These are phyloP conservation scores for Avahi laniger DNA, from an alignment of 2,797 vertebrate species.

Conservation along the genomic window DNA sequence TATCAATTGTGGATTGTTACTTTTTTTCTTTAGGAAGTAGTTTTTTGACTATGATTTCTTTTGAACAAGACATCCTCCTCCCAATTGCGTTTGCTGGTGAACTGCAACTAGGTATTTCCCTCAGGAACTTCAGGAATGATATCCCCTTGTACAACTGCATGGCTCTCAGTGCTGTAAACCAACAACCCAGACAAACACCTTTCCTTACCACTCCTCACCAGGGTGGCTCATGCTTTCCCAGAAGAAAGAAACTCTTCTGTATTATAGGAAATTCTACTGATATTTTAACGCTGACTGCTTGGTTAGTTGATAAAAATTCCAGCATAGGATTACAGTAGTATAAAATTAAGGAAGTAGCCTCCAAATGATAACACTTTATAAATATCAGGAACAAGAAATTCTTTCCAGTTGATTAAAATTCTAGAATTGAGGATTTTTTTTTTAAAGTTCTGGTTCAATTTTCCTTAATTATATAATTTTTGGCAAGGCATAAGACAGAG, in stretches of 20 bases:
- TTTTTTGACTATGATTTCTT: conserved; percentile 1
- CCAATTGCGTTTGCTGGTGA: not conserved
- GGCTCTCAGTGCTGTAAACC: not conserved
- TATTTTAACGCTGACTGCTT: not conserved
- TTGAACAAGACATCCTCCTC: not conserved
- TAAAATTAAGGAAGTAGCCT: not conserved
- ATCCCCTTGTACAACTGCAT: not conserved
- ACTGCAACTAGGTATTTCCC: not conserved
- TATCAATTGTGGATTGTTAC: not conserved
- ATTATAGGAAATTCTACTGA: not conserved
- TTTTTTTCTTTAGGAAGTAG: not conserved
- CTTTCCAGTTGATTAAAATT: conserved; percentile 4
- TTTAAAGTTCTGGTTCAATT: not conserved
- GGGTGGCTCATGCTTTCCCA: not conserved
- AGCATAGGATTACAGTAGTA: not conserved
- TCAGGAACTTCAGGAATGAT: not conserved
- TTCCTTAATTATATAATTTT: not conserved
- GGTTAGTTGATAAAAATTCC: not conserved
- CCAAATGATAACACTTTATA: not conserved
- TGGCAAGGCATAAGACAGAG: not conserved
- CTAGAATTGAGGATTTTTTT: not conserved
- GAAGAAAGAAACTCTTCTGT: not conserved
- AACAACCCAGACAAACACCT: not conserved
- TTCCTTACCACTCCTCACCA: not conserved
- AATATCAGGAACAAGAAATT: not conserved